A percentile compares a stretch with the other conserved stretches of the same genome.
These are phyloP conservation scores for Nysson spinosus DNA, from an alignment of 2,888 invertebrate species.

Conservation along the genomic window DNA sequence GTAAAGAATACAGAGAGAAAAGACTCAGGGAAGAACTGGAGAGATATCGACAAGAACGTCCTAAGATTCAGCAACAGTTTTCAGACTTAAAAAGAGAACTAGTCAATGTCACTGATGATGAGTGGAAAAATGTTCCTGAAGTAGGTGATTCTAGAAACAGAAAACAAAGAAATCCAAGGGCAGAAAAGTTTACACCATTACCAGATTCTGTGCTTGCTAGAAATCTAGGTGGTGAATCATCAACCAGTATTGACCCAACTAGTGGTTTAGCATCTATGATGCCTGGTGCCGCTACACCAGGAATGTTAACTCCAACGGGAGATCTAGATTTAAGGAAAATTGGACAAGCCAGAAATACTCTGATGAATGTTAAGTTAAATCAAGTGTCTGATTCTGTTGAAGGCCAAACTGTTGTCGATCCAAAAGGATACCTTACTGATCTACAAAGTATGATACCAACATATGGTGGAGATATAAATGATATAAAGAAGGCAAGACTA, in stretches of 20 bases:
- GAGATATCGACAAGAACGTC: conserved; percentile 97
- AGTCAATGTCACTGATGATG: conserved; percentile 90
- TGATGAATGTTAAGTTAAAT: conserved; percentile 97
- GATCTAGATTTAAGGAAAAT: conserved; percentile 99
- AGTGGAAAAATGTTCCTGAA: conserved; percentile 98
- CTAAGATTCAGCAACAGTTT: conserved; percentile 99
- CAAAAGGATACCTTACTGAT: conserved; percentile 99
- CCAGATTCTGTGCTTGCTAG: conserved; percentile 96
- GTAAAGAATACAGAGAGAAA: conserved; percentile 96
- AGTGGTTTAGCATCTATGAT: conserved; percentile 93
- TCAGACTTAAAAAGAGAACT: conserved; percentile 96
- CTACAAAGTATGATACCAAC: conserved; percentile 99
- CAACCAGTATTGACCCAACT: conserved; percentile 88
- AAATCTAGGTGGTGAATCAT: conserved; percentile 90
- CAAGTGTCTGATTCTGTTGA: conserved; percentile 97
- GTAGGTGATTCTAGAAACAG: conserved; percentile 99
- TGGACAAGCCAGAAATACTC: conserved; percentile 98
- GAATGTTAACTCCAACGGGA: conserved; percentile 90
- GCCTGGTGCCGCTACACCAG: conserved; percentile 91
- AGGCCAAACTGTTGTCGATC: conserved; percentile 99
- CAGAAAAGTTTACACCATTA: conserved; percentile 97
- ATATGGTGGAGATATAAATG: conserved; percentile 98
- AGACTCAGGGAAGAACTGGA: conserved; percentile 95
- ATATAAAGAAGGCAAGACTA: conserved; percentile 97
- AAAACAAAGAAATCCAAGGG: conserved; percentile 95